Evolutionary conservation across 2,113 vertebrate genomes (phyloP).

Genomic region (Pithys albifrons): DNA sequence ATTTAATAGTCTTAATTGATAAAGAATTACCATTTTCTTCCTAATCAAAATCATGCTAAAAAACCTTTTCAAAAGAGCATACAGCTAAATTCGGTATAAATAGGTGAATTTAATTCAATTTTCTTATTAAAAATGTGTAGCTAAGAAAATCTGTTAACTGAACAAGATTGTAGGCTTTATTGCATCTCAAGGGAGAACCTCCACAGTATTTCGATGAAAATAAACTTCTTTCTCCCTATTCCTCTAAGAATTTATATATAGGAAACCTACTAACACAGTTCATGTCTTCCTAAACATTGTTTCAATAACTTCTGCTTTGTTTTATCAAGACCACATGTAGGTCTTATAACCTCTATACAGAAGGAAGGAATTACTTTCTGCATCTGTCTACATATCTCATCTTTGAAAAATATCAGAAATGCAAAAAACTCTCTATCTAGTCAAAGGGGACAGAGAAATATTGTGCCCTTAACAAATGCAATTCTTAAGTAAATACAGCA

Average conservation of each 20-base stretch:
- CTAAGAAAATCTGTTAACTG: background rate
- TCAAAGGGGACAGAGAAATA: background rate
- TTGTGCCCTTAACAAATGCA: background rate
- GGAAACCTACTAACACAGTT: background rate
- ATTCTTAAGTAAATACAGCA: background rate
- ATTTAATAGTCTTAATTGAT: background rate
- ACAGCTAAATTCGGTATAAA: background rate
- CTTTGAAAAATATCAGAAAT: background rate
- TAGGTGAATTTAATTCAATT: background rate
- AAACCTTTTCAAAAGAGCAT: background rate
- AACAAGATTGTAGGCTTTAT: background rate
- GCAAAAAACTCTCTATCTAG: rapidly evolving
- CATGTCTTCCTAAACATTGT: background rate
- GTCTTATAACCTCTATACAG: background rate
- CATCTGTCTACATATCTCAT: background rate
- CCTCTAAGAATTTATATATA: rapidly evolving
- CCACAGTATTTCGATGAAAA: background rate
- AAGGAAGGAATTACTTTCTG: background rate
- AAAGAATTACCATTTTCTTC: background rate
- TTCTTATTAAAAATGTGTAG: background rate
- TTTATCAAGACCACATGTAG: background rate
- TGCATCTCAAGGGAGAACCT: background rate
- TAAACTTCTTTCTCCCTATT: background rate
- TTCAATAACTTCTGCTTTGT: background rate
- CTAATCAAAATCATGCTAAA: background rate